These are phyloP conservation scores for Tinea trinotella DNA, from an alignment of 2,888 invertebrate species.

Conservation along the genomic window DNA sequence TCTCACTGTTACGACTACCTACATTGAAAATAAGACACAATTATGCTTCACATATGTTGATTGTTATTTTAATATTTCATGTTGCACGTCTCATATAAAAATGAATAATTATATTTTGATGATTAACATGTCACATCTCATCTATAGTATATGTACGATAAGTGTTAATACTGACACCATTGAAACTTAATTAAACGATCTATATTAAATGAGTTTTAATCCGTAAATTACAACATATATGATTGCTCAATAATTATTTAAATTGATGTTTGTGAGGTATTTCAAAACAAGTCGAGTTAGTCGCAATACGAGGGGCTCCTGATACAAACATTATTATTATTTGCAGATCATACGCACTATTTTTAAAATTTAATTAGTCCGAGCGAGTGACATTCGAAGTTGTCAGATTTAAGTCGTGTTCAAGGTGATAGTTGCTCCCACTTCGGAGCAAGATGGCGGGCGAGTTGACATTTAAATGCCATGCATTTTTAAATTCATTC, in stretches of 20 bases:
- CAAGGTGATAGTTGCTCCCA: conserved; percentile 68
- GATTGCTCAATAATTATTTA: conserved; percentile 11
- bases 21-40: background rate
- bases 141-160: background rate
- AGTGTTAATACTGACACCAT: background rate
- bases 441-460: conserved; percentile 63
- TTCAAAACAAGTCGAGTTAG: conserved; percentile 14
- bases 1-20: background rate
- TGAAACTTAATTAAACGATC: conserved; percentile 2
- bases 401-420: conserved; percentile 70
- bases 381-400: conserved; percentile 63
- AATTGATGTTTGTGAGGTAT: conserved; percentile 1
- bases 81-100: background rate
- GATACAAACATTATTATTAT: conserved; percentile 1
- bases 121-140: background rate
- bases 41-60: background rate
- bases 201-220: conserved; percentile 8
- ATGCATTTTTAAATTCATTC: conserved; percentile 68
- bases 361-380: conserved; percentile 56
- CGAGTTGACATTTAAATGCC: conserved; percentile 70
- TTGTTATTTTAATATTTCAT: background rate
- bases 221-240: conserved; percentile 12
- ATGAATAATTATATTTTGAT: background rate
- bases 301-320: background rate
- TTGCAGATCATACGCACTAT: conserved; percentile 28